Percentiles rank a stretch among this genome's conserved stretches.
These are phyloP conservation scores for Xanthia togata DNA, from an alignment of 2,888 invertebrate genomes.

Conservation along the genomic window DNA sequence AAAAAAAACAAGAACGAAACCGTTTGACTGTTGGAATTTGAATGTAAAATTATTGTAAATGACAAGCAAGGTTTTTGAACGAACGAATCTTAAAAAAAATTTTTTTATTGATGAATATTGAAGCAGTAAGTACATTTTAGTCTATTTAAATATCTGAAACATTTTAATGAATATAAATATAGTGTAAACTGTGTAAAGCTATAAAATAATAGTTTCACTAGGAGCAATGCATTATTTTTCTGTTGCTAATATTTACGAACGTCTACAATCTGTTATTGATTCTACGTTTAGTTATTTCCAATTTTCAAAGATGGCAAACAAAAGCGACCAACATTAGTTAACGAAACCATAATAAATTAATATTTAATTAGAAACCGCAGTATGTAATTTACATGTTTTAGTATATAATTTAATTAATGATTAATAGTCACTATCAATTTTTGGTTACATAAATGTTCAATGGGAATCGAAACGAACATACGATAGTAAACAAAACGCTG, in stretches of 20 bases:
- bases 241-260: slow-evolving; percentile 18
- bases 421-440: not conserved
- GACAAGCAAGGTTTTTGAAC: slow-evolving; percentile 34
- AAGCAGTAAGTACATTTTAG: not conserved
- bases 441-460: not conserved
- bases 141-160: not conserved
- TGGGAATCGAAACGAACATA: not conserved
- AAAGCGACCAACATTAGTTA: not conserved
- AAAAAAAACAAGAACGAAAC: not conserved
- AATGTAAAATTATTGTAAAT: slow-evolving; percentile 3
- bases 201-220: not conserved
- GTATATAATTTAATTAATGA: not conserved
- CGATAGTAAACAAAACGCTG: slow-evolving; percentile 8
- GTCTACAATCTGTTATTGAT: slow-evolving; percentile 39
- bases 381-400: too few species aligned
- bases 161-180: too few species aligned
- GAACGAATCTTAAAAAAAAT: not conserved
- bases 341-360: not conserved
- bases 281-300: slow-evolving; percentile 37
- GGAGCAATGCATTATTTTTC: not conserved
- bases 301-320: not conserved
- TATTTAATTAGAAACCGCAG: not conserved
- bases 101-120: not conserved
- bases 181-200: not conserved
- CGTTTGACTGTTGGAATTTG: slow-evolving; percentile 54